Conservation (phyloP, 1,140 invertebrate species). For the Leptonema lineaticorne region DNA sequence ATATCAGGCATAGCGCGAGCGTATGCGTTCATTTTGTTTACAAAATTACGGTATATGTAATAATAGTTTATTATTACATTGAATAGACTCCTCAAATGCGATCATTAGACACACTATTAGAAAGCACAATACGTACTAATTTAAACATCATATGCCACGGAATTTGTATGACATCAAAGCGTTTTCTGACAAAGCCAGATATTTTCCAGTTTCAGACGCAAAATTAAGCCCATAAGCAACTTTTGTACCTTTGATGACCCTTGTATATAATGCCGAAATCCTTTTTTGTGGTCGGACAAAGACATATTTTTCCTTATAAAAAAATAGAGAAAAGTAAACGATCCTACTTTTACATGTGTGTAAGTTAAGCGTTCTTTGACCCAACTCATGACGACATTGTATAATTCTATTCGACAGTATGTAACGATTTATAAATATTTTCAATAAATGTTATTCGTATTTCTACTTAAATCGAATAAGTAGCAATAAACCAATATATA, state of each 20-base stretch:
- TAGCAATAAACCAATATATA: too few relatives aligned
- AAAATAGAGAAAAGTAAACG: too few relatives aligned
- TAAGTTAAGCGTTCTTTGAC: background rate
- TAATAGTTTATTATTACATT: too few relatives aligned
- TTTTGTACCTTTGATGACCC: constrained; percentile 22
- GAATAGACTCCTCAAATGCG: background rate
- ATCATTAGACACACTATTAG: constrained; percentile 10
- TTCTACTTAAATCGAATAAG: too few relatives aligned
- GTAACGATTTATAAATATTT: too few relatives aligned
- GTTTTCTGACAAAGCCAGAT: background rate
- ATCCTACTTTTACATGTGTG: too few relatives aligned
- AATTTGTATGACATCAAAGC: constrained; percentile 17
- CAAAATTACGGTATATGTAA: too few relatives aligned
- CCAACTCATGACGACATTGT: background rate
- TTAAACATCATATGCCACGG: constrained; percentile 10
- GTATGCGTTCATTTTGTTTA: too few relatives aligned
- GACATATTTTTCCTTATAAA: constrained; percentile 13
- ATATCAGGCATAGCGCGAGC: too few relatives aligned
- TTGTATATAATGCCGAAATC: constrained; percentile 11
- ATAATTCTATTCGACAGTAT: background rate
- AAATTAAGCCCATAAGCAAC: constrained; percentile 23
- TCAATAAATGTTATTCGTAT: too few relatives aligned
- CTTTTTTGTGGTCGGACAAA: constrained; percentile 17
- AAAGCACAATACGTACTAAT: constrained; percentile 8
- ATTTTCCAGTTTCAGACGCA: constrained; percentile 15